These are phyloP conservation scores for Drosophila biarmipes DNA, from an alignment of 1,140 invertebrate genomes.

Conservation along the genomic window DNA sequence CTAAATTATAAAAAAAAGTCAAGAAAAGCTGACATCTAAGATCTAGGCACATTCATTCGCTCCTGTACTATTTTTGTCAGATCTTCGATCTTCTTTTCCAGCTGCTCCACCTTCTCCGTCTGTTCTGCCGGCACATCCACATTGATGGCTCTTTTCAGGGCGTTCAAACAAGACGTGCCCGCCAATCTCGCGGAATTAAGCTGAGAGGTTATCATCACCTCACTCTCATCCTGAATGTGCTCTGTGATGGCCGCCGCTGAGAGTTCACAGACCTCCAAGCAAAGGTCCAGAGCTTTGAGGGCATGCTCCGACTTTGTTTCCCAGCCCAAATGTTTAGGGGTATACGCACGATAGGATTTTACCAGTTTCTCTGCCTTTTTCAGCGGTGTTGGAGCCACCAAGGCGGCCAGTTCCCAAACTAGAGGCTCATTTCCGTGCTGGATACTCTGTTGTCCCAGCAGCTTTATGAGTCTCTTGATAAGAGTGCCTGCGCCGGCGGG, in stretches of 20 bases:
- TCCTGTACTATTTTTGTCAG: conserved; percentile 57
- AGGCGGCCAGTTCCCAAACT: conserved; percentile 92
- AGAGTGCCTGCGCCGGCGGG: conserved; percentile 85
- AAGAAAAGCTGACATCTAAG: conserved; percentile 8
- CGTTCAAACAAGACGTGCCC: conserved; percentile 85
- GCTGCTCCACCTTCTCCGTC: conserved; percentile 35
- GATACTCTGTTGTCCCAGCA: conserved; percentile 93
- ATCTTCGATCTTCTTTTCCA: conserved; percentile 45
- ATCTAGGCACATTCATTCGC: conserved; percentile 42
- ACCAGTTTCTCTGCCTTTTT: conserved; percentile 87
- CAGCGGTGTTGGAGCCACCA: conserved; percentile 87
- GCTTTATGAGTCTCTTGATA: conserved; percentile 88
- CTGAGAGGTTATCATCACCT: conserved; percentile 84
- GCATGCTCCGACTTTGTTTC: conserved; percentile 85
- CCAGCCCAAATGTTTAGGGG: conserved; percentile 86
- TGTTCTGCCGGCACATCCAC: conserved; percentile 58
- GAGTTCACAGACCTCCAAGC: conserved; percentile 84
- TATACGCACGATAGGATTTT: conserved; percentile 87
- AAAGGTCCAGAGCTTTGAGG: conserved; percentile 85
- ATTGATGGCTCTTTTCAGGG: conserved; percentile 52
- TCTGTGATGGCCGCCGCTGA: conserved; percentile 77
- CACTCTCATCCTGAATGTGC: conserved; percentile 54
- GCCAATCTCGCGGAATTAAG: conserved; percentile 87
- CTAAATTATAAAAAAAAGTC: background rate
- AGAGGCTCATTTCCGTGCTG: conserved; percentile 88